A percentile compares a stretch with the other conserved stretches of the same genome.
Evolutionary conservation across 1,140 invertebrate species (phyloP).

Genomic region (Antheraea mylitta): DNA sequence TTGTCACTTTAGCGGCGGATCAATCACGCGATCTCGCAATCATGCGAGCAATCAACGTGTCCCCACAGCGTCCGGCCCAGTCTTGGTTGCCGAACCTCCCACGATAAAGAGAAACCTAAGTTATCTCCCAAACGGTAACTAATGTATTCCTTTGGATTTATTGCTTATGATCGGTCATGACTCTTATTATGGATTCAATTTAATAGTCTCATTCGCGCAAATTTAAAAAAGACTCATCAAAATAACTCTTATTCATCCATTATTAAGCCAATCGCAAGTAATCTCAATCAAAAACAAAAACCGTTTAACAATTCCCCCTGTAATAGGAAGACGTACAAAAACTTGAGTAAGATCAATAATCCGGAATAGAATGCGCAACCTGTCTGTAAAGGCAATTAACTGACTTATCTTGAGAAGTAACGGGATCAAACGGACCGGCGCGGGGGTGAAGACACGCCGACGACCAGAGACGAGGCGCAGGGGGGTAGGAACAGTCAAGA

Average conservation of each 20-base stretch:
- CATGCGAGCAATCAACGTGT: too few relatives aligned
- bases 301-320: slow-evolving; percentile 42
- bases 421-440: slow-evolving; percentile 49
- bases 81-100: too few relatives aligned
- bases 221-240: neutral
- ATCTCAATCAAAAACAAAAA: slow-evolving; percentile 44
- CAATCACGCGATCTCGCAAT: too few relatives aligned
- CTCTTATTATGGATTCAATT: too few relatives aligned
- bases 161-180: too few relatives aligned
- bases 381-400: slow-evolving; percentile 65
- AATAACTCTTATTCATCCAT: slow-evolving; percentile 26
- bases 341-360: slow-evolving; percentile 56
- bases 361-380: slow-evolving; percentile 50
- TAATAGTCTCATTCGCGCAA: neutral
- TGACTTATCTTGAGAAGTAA: slow-evolving; percentile 62
- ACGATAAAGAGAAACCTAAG: too few relatives aligned
- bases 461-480: too few relatives aligned
- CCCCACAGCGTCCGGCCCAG: too few relatives aligned
- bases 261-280: neutral
- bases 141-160: too few relatives aligned
- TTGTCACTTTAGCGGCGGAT: too few relatives aligned
- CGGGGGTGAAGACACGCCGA: slow-evolving; percentile 8
- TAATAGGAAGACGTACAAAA: slow-evolving; percentile 60
- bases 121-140: too few relatives aligned
- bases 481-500: slow-evolving; percentile 15